Evolutionary conservation across 2,888 invertebrate genomes (phyloP).

Genomic region (Drosophila longiperda): DNA sequence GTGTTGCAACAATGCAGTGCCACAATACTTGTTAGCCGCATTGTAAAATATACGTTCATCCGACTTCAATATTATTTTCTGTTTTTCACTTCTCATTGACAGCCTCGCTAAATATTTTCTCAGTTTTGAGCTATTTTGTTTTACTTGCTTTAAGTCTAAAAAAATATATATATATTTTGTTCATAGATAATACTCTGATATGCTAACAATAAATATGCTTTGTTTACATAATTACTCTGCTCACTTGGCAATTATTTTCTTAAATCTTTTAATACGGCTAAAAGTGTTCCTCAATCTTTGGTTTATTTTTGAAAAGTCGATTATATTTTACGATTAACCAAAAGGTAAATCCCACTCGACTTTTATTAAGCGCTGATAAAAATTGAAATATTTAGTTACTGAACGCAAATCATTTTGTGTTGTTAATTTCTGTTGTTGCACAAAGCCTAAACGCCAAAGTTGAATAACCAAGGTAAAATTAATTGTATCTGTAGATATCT

Average conservation of each 20-base stretch:
- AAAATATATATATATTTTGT: constrained; percentile 57
- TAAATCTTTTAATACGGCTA: not conserved
- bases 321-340: not conserved
- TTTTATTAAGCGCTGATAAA: not conserved
- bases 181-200: constrained; percentile 48
- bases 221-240: constrained; percentile 7
- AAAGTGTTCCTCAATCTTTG: not conserved
- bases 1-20: constrained; percentile 7
- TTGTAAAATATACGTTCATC: constrained; percentile 22
- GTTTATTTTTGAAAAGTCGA: too few relatives aligned
- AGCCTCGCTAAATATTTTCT: constrained; percentile 50
- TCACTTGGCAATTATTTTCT: not conserved
- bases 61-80: constrained; percentile 4
- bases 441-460: constrained; percentile 27
- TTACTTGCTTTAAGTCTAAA: constrained; percentile 41
- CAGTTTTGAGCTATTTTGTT: constrained; percentile 3
- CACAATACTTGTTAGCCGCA: not conserved
- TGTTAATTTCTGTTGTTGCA: not conserved
- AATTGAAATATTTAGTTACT: not conserved
- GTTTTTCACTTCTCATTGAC: constrained; percentile 56
- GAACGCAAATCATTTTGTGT: not conserved
- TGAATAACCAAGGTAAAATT: constrained; percentile 32
- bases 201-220: constrained; percentile 47
- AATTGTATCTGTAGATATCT: constrained; percentile 52
- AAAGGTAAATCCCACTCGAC: not conserved